A percentile compares a stretch with the other conserved stretches of the same genome.
These are phyloP conservation scores for Agriopis marginaria DNA, from an alignment of 2,888 invertebrate genomes.

Conservation along the genomic window DNA sequence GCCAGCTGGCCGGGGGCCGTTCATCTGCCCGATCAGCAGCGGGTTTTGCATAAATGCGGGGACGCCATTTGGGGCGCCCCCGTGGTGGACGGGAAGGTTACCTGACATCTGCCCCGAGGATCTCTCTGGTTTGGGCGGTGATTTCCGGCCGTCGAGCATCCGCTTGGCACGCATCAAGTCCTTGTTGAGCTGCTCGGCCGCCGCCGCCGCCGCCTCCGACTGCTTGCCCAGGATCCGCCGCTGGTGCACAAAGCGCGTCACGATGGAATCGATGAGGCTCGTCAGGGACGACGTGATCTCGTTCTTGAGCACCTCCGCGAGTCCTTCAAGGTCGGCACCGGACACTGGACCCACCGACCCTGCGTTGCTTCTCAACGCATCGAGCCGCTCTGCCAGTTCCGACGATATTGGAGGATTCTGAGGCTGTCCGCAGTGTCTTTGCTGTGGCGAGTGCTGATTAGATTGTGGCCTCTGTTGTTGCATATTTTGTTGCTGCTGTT, in stretches of 20 bases:
- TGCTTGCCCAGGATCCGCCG: conserved; percentile 91
- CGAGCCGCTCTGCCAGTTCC: conserved; percentile 92
- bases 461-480: conserved; percentile 87
- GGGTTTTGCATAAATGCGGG: conserved; percentile 78
- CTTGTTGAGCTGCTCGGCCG: conserved; percentile 94
- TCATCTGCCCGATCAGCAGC: conserved; percentile 84
- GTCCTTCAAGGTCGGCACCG: conserved; percentile 93
- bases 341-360: conserved; percentile 89
- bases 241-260: conserved; percentile 94
- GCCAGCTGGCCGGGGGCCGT: conserved; percentile 87
- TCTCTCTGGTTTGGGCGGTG: conserved; percentile 91
- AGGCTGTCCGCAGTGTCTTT: conserved; percentile 79
- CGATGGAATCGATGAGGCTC: conserved; percentile 94
- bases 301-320: conserved; percentile 96
- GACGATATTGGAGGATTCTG: conserved; percentile 86
- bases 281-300: conserved; percentile 95
- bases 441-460: conserved; percentile 86
- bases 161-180: conserved; percentile 93
- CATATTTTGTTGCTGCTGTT: conserved; percentile 76
- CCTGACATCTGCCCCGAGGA: conserved; percentile 84
- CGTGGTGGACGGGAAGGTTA: conserved; percentile 84
- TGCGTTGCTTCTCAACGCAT: conserved; percentile 90
- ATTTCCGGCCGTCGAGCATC: conserved; percentile 93
- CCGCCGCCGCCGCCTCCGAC: conserved; percentile 91
- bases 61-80: conserved; percentile 77